Evolutionary conservation across 2,797 vertebrate genomes (phyloP).

Genomic region (Gymnothorax javanicus): DNA sequence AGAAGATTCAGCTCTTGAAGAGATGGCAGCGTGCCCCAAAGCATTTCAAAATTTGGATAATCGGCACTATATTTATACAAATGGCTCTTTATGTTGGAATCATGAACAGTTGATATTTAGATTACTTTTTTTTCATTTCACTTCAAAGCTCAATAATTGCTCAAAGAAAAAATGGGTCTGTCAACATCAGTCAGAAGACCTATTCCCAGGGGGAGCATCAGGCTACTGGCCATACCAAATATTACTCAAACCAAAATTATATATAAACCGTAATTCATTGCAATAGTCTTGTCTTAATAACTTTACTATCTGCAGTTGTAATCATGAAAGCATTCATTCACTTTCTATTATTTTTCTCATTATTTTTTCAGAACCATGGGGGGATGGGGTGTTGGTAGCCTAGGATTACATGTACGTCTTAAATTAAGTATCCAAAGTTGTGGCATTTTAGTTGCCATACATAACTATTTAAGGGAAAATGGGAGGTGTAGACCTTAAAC

Average conservation of each 20-base stretch:
- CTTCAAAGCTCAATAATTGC: neutral
- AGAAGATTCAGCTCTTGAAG: neutral
- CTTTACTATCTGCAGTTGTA: too few relatives aligned
- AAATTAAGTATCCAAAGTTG: neutral
- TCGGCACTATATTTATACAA: neutral
- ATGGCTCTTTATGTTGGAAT: neutral
- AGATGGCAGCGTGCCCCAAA: neutral
- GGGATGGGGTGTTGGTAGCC: neutral
- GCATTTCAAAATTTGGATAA: neutral
- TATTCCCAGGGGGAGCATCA: too few relatives aligned
- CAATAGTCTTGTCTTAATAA: too few relatives aligned
- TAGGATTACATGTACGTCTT: neutral
- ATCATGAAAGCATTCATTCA: too few relatives aligned
- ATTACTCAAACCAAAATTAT: too few relatives aligned
- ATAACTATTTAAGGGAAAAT: neutral
- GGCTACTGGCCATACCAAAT: too few relatives aligned
- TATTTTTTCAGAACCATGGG: too few relatives aligned
- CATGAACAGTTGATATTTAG: neutral
- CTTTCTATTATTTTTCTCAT: too few relatives aligned
- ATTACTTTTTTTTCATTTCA: neutral
- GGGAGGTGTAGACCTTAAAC: neutral
- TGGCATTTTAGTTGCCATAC: neutral
- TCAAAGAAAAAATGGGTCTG: neutral
- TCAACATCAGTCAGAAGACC: neutral
- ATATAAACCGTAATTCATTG: too few relatives aligned